Conservation (phyloP, 2,797 vertebrate species). For the Furcifer pardalis region DNA sequence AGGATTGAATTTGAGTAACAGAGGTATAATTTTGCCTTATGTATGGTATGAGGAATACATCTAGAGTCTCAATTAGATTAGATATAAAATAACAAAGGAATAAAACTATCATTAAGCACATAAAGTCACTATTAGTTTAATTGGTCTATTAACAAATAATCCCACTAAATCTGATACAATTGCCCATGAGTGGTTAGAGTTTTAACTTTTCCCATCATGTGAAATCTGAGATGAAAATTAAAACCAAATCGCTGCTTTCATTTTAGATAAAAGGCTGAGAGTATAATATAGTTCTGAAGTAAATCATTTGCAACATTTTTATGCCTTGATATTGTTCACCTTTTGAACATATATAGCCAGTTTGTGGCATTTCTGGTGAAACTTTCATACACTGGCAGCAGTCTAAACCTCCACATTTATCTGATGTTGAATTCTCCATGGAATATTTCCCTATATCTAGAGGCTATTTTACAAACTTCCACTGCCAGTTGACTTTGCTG, state of each 20-base stretch:
- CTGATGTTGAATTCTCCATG: not conserved
- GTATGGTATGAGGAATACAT: not conserved
- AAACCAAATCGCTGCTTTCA: conserved; percentile 11
- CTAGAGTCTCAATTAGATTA: not conserved
- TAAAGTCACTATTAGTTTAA: conserved; percentile 29
- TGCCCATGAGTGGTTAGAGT: conserved; percentile 12
- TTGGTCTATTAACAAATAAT: not conserved
- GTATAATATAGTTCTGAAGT: conserved; percentile 1
- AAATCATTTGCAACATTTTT: not conserved
- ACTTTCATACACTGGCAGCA: not conserved
- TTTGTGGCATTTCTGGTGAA: not conserved
- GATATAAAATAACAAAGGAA: conserved; percentile 24
- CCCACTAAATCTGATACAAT: conserved; percentile 3
- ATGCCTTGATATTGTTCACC: not conserved
- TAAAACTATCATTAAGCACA: conserved; percentile 8
- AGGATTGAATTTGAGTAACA: conserved; percentile 26
- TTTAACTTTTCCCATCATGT: not conserved
- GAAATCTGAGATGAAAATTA: conserved; percentile 18
- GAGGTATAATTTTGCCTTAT: not conserved
- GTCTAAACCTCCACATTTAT: not conserved
- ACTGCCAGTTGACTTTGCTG: no score
- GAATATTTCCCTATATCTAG: not conserved
- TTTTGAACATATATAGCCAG: not conserved
- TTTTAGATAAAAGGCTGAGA: conserved; percentile 1
- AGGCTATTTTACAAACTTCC: not conserved